These are phyloP conservation scores for Tretioscincus oriximinensis DNA, from an alignment of 2,113 vertebrate species.

Conservation along the genomic window DNA sequence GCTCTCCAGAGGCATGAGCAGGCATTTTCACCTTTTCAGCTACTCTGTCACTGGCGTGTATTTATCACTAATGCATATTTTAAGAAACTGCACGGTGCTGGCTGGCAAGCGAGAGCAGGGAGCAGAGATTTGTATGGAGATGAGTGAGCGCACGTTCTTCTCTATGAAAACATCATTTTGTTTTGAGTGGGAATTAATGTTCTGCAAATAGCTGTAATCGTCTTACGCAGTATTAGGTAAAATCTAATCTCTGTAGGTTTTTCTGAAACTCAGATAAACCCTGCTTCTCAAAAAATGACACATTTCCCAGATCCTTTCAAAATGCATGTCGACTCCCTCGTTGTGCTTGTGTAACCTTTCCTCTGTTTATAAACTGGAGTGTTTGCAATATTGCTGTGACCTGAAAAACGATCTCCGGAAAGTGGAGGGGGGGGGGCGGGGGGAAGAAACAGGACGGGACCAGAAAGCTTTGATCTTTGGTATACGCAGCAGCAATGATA, in stretches of 20 bases:
- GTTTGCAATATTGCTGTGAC: not conserved
- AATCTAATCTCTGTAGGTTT: conserved; percentile 78
- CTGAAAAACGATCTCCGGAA: conserved; percentile 2
- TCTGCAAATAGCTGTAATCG: conserved; percentile 90
- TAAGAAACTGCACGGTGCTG: conserved; percentile 1
- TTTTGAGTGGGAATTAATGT: conserved; percentile 76
- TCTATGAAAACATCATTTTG: conserved; percentile 71
- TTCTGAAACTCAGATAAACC: conserved; percentile 72
- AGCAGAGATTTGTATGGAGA: conserved; percentile 57
- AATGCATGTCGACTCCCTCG: not conserved
- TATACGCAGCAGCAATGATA: not conserved
- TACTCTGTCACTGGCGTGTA: no score
- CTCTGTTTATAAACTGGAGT: conserved; percentile 18
- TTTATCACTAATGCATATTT: conserved; percentile 56
- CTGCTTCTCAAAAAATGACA: conserved; percentile 46
- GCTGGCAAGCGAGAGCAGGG: conserved; percentile 55
- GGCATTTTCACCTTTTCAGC: not conserved
- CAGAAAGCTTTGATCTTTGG: not conserved
- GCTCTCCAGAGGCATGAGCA: not conserved
- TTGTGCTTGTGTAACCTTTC: conserved; percentile 26
- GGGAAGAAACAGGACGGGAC: no score
- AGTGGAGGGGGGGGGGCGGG: no score
- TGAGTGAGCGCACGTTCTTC: conserved; percentile 31
- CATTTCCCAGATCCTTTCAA: conserved; percentile 61
- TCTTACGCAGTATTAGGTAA: conserved; percentile 85